Percentiles rank a stretch among this genome's conserved stretches.
These are phyloP conservation scores for Taphrorychus bicolor DNA, from an alignment of 2,888 invertebrate species.

Conservation along the genomic window DNA sequence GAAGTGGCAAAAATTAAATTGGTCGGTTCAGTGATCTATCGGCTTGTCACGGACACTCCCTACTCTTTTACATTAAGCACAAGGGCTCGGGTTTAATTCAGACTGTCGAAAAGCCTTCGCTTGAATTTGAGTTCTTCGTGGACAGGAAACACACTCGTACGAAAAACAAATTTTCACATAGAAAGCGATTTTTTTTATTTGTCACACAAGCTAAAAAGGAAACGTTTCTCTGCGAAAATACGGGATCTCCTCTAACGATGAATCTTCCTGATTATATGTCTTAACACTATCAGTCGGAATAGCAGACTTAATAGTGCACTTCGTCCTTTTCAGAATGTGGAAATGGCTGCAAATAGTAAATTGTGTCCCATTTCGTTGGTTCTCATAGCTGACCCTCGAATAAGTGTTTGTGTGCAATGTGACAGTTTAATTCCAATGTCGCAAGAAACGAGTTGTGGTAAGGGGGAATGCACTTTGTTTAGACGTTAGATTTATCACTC, in stretches of 20 bases:
- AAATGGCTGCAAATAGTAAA: slow-evolving; percentile 33
- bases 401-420: slow-evolving; percentile 18
- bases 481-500: slow-evolving; percentile 6
- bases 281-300: slow-evolving; percentile 27
- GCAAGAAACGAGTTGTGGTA: slow-evolving; percentile 16
- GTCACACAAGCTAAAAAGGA: background rate
- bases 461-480: slow-evolving; percentile 18
- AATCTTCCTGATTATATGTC: slow-evolving; percentile 36
- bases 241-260: slow-evolving; percentile 25
- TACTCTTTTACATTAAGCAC: slow-evolving; percentile 20
- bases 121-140: no score
- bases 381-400: slow-evolving; percentile 20
- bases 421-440: slow-evolving; percentile 21
- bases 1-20: slow-evolving; percentile 41
- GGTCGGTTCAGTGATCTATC: slow-evolving; percentile 38
- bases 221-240: slow-evolving; percentile 17
- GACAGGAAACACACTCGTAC: no score
- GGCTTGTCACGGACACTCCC: slow-evolving; percentile 33
- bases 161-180: no score
- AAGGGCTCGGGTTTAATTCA: slow-evolving; percentile 8
- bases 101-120: background rate
- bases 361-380: slow-evolving; percentile 20
- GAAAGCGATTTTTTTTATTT: background rate
- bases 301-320: slow-evolving; percentile 29
- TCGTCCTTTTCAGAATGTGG: slow-evolving; percentile 30